Conservation (phyloP, 2,888 invertebrate species). For the Oscheius sp. region DNA sequence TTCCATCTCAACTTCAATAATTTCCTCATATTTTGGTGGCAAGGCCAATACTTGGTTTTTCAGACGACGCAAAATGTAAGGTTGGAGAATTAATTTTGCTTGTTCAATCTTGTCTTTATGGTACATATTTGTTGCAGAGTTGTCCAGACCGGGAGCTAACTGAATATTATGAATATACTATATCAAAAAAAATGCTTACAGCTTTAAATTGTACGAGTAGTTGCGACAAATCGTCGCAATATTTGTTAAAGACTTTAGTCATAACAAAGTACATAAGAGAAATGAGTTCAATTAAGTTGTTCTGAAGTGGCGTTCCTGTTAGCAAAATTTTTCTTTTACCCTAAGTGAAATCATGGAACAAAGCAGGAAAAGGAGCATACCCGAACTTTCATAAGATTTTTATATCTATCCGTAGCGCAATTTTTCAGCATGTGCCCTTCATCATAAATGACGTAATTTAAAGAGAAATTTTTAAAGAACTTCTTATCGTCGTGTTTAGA, state of each 20-base stretch:
- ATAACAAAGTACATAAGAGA: conserved; percentile 91
- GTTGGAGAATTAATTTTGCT: conserved; percentile 94
- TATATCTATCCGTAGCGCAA: conserved; percentile 86
- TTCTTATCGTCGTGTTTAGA: conserved; percentile 89
- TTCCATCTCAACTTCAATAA: conserved; percentile 81
- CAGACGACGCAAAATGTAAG: conserved; percentile 88
- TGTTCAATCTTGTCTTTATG: conserved; percentile 90
- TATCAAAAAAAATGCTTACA: conserved; percentile 14
- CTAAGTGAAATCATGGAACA: too few species aligned
- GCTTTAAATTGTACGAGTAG: conserved; percentile 66
- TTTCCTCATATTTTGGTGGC: conserved; percentile 84
- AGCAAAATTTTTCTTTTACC: conserved; percentile 87
- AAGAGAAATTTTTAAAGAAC: conserved; percentile 82
- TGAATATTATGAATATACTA: conserved; percentile 19
- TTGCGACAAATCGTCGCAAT: conserved; percentile 63
- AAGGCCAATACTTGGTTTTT: conserved; percentile 81
- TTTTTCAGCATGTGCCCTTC: conserved; percentile 95
- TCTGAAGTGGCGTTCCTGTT: conserved; percentile 95
- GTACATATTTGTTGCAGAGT: conserved; percentile 82
- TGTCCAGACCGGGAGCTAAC: conserved; percentile 55
- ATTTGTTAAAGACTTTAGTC: conserved; percentile 80
- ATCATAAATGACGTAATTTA: conserved; percentile 94
- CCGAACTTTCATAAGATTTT: conserved; percentile 62
- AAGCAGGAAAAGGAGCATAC: too few species aligned
- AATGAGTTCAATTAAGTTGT: conserved; percentile 93